These are phyloP conservation scores for Rhineura floridana DNA, from an alignment of 2,113 vertebrate species.

Conservation along the genomic window DNA sequence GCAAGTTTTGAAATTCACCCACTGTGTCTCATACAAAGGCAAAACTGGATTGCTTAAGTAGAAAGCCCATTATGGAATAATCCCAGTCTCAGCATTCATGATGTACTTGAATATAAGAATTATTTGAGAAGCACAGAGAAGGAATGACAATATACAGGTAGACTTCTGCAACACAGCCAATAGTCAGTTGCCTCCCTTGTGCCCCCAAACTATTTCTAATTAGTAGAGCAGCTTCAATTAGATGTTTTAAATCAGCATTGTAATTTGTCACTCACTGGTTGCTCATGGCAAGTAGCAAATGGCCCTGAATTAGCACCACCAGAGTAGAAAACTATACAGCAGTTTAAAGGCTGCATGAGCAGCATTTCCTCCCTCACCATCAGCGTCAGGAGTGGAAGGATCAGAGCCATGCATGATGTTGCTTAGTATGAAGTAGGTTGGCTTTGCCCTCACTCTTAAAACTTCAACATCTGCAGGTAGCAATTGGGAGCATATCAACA, in stretches of 20 bases:
- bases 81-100: neutral
- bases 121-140: neutral
- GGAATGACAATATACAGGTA: neutral
- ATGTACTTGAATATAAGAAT: constrained; percentile 13
- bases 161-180: neutral
- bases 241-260: neutral
- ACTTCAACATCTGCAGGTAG: too few relatives aligned
- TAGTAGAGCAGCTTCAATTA: neutral
- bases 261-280: neutral
- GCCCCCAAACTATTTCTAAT: neutral
- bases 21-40: constrained; percentile 17
- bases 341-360: neutral
- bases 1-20: constrained; percentile 34
- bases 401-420: too few relatives aligned
- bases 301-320: neutral
- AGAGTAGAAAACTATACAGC: neutral
- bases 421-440: too few relatives aligned
- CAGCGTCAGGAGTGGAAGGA: neutral
- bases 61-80: neutral
- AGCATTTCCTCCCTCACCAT: too few relatives aligned
- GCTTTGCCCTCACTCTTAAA: too few relatives aligned
- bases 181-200: neutral
- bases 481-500: too few relatives aligned
- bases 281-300: neutral
- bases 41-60: neutral